A percentile compares a stretch with the other conserved stretches of the same genome.
phyloP scores from a whole-genome alignment of 2,888 invertebrate species.

The Gastracanthus pulcherrimus region DNA sequence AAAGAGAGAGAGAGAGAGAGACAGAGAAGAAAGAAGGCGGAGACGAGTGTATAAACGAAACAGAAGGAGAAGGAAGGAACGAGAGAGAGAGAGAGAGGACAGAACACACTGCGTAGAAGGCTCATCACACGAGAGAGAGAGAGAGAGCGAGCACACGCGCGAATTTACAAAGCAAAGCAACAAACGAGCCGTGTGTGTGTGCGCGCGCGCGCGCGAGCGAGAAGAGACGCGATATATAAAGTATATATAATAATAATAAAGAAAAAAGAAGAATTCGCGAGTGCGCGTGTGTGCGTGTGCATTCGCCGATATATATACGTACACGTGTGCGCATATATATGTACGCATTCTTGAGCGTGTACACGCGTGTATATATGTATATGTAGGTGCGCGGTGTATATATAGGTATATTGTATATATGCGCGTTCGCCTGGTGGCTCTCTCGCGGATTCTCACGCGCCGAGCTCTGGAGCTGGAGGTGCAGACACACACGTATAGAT shows the following conservation, averaged over 20 bases:
- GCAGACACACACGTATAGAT: conserved; percentile 37
- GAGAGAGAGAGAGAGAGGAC: background rate
- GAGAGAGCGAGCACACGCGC: too few relatives aligned
- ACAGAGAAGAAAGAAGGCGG: conserved; percentile 18
- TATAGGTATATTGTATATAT: background rate
- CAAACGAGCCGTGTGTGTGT: too few relatives aligned
- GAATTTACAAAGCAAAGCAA: too few relatives aligned
- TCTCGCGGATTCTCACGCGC: conserved; percentile 37
- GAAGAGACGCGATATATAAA: too few relatives aligned
- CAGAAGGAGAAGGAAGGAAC: background rate
- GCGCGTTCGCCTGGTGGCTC: conserved; percentile 10
- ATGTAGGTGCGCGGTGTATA: too few relatives aligned
- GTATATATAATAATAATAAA: too few relatives aligned
- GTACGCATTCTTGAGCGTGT: background rate
- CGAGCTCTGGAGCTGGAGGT: conserved; percentile 47
- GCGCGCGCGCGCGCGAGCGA: too few relatives aligned
- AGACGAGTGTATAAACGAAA: conserved; percentile 3
- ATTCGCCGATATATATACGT: background rate
- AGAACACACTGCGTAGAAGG: too few relatives aligned
- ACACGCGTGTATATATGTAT: background rate
- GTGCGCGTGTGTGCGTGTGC: background rate
- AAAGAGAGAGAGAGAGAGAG: conserved; percentile 17
- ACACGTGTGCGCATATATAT: background rate
- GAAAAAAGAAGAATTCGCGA: background rate
- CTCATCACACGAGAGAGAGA: too few relatives aligned